Evolutionary conservation across 2,113 vertebrate genomes (phyloP).

Genomic region (Alosa alosa): DNA sequence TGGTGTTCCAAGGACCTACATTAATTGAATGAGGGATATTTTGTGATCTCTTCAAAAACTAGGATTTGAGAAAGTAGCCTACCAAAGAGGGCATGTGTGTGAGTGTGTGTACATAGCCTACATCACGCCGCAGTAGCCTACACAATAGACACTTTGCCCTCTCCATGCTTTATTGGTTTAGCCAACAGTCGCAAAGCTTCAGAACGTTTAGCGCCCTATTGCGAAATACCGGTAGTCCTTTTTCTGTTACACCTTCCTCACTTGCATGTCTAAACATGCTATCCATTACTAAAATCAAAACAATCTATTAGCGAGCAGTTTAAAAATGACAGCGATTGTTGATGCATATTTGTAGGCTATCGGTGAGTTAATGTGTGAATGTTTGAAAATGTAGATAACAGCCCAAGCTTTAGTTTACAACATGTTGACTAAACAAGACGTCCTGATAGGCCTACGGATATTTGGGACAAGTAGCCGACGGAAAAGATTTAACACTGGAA

Average conservation of each 20-base stretch:
- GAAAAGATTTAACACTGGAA: too few relatives aligned
- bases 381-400: background rate
- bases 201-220: background rate
- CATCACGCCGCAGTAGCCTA: background rate
- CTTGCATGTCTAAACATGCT: too few relatives aligned
- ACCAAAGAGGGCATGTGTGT: too few relatives aligned
- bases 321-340: background rate
- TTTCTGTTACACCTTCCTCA: background rate
- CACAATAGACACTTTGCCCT: background rate
- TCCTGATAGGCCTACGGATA: too few relatives aligned
- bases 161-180: background rate
- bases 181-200: background rate
- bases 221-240: background rate
- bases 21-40: too few relatives aligned
- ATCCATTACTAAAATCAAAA: too few relatives aligned
- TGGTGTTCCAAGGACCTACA: background rate
- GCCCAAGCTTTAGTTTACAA: too few relatives aligned
- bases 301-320: too few relatives aligned
- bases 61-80: background rate
- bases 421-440: too few relatives aligned
- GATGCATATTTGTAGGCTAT: background rate
- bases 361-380: background rate
- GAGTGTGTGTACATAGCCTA: background rate
- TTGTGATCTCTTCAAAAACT: too few relatives aligned
- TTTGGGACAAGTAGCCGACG: too few relatives aligned